A percentile compares a stretch with the other conserved stretches of the same genome.
Conservation (phyloP, 2,888 invertebrate genomes). For the Ophion ventricosus region DNA sequence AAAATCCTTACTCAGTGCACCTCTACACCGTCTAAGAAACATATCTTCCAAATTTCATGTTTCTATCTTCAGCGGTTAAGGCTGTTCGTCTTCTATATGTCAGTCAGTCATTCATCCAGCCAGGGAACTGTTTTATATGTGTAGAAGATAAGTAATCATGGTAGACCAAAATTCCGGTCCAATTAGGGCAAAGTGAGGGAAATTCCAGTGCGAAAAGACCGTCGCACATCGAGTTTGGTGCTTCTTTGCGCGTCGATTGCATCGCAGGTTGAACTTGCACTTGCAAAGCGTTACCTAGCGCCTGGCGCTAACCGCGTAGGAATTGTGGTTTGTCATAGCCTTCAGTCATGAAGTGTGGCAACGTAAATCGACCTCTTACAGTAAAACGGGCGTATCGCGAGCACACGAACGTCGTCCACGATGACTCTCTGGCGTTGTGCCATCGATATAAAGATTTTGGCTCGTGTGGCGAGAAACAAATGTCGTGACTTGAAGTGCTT, state of each 20-base stretch:
- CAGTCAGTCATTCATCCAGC: too few relatives aligned
- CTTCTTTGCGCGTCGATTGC: neutral
- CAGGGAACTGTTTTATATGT: too few relatives aligned
- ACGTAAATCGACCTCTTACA: conserved; percentile 8
- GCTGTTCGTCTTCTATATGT: too few relatives aligned
- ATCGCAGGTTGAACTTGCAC: conserved; percentile 46
- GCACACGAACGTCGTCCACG: neutral
- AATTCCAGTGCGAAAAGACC: neutral
- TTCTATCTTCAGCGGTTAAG: too few relatives aligned
- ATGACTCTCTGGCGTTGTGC: conserved; percentile 1
- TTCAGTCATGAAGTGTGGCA: neutral
- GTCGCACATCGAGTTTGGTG: neutral
- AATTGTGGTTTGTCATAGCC: conserved; percentile 49
- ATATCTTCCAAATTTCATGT: too few relatives aligned
- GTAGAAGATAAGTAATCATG: too few relatives aligned
- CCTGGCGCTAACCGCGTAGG: conserved; percentile 49
- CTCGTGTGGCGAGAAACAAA: neutral
- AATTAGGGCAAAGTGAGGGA: neutral
- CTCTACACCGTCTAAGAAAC: too few relatives aligned
- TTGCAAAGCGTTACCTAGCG: conserved; percentile 27
- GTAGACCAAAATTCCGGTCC: neutral
- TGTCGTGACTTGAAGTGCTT: neutral
- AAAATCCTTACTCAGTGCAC: too few relatives aligned
- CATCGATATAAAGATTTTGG: conserved; percentile 13
- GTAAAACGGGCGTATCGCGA: conserved; percentile 15